Base-by-base conservation (phyloP, 2,113 vertebrate genomes). In the Pimephales promelas region DNA sequence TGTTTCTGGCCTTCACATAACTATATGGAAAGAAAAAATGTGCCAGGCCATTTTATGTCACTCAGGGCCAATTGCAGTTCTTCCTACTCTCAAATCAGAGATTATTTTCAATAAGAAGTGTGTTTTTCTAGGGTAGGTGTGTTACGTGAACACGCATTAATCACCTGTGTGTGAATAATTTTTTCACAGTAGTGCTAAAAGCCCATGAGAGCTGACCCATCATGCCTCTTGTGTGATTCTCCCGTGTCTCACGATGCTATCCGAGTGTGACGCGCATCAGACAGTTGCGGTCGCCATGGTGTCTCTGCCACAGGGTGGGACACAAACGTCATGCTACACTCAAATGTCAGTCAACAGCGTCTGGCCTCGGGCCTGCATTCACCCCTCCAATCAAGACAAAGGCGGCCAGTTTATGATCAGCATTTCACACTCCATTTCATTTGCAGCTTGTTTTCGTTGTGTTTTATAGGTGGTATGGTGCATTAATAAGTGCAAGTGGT, bases 291-390 rank as follows among this genome's bases (percentile, higher is more conserved):
- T 87, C 86, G 87, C 84, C 77, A 80, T 89, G 83, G 74, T 82
- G 87, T 83, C 83, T 56, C 81, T 52, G 85, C 91, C 87, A 86
- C 85, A 72, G 90, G 92, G 90, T 86, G 87, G 84, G 79, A 89
- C 80, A 26, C 83, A 82, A 87, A 89, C 91, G 90, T 91, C 86
- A 79, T 86, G 88, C 86, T 87, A 87, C 89, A 92, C 90, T 88
- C 87, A 92, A 91, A 92, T 92, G 91, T 93, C 91, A 91, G 86
- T 91, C 88, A 90, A 85, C 81, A 87, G 89, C 77, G 84, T 80
- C 82, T 88, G 76, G 45, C 88, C 90, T 89, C 45, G 8, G 89
- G 90, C 88, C 88, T 86, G 78, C 79, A 14, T 90, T 92, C 92
- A 90, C 89, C 91, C 90, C 90, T 91, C 89, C 87, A 88, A 89